These are phyloP conservation scores for Macropis europaea DNA, from an alignment of 2,888 invertebrate species.

Conservation along the genomic window DNA sequence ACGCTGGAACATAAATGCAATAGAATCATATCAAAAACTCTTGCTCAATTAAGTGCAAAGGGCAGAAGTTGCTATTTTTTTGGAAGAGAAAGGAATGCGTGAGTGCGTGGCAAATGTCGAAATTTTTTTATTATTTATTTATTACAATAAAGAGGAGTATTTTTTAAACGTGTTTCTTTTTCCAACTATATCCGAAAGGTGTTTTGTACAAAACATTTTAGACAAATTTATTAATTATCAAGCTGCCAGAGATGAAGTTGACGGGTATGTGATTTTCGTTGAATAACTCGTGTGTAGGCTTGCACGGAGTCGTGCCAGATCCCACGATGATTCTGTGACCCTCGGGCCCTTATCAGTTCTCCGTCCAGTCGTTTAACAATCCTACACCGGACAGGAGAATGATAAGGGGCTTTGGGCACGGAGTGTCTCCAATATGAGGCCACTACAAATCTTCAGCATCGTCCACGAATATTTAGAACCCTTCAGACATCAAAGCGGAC, in stretches of 20 bases:
- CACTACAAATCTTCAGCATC: not conserved
- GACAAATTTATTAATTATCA: not conserved
- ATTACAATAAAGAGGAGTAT: conserved; percentile 31
- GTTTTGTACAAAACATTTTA: not conserved
- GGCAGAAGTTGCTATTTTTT: not conserved
- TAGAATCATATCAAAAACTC: not conserved
- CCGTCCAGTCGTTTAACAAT: conserved; percentile 93
- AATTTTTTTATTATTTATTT: conserved; percentile 38
- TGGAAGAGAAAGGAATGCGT: not conserved
- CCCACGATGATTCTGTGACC: conserved; percentile 81
- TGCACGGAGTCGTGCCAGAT: conserved; percentile 16
- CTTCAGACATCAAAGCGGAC: too few relatives aligned
- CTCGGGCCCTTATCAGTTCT: conserved; percentile 99
- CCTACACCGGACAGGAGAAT: conserved; percentile 95
- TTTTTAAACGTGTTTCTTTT: conserved; percentile 2
- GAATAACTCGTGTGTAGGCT: too few relatives aligned
- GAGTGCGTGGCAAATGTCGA: not conserved
- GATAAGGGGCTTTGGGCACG: conserved; percentile 89
- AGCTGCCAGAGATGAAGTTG: too few relatives aligned
- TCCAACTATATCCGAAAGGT: not conserved
- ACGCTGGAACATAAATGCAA: conserved; percentile 61
- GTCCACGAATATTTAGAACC: too few relatives aligned
- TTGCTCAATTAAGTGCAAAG: conserved; percentile 17
- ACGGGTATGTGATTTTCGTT: too few relatives aligned
- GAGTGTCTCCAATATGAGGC: conserved; percentile 9